These are phyloP conservation scores for Crematogaster levior DNA, from an alignment of 2,888 invertebrate genomes.

Conservation along the genomic window DNA sequence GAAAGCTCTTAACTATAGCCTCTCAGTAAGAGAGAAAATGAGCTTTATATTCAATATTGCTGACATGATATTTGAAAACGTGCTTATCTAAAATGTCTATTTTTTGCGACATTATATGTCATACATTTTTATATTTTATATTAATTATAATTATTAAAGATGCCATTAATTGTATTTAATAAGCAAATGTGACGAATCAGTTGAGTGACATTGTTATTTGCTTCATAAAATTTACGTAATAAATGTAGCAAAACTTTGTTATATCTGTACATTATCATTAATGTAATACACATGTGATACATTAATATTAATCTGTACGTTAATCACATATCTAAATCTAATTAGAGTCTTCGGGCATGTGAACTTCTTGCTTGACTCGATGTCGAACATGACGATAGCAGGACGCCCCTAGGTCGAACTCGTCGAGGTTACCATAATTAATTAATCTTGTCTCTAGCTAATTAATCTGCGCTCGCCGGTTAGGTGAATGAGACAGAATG, in stretches of 20 bases:
- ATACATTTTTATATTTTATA: background rate
- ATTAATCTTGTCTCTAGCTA: slow-evolving; percentile 41
- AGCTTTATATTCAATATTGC: background rate
- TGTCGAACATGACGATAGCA: background rate
- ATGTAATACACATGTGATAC: no score
- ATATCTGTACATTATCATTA: background rate
- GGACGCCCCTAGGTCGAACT: slow-evolving; percentile 16
- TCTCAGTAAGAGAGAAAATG: background rate
- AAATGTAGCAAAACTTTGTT: background rate
- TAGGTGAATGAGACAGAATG: slow-evolving; percentile 5
- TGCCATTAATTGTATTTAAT: background rate
- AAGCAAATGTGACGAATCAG: background rate
- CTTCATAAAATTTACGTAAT: background rate
- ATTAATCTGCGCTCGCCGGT: slow-evolving; percentile 33
- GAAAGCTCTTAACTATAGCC: slow-evolving; percentile 35
- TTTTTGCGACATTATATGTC: background rate
- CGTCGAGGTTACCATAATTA: slow-evolving; percentile 47
- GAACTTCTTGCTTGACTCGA: slow-evolving; percentile 4
- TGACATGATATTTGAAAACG: background rate
- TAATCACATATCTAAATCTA: background rate
- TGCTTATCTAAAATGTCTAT: background rate
- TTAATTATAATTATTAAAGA: background rate
- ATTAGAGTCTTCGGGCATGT: slow-evolving; percentile 29
- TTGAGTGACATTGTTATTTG: background rate
- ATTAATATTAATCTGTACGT: no score